Percentiles rank a stretch among this genome's conserved stretches.
phyloP scores from a whole-genome alignment of 2,113 vertebrate species.

The Hiodon tergisus region DNA sequence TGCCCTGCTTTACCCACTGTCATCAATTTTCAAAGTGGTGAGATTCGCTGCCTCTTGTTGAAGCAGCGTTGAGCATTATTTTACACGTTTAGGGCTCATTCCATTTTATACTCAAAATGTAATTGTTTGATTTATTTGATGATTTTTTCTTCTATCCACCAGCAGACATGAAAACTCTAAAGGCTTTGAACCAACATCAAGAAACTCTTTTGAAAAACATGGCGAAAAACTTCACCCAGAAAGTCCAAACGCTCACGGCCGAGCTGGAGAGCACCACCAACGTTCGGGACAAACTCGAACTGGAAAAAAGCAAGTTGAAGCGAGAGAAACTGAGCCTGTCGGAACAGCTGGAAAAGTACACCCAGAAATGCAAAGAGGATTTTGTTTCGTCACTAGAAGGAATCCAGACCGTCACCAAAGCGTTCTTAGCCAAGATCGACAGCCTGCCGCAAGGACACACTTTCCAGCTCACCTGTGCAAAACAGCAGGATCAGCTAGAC shows the following conservation, averaged over 20 bases:
- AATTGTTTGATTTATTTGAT: neutral
- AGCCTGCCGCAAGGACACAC: slow-evolving; percentile 44
- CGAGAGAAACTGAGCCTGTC: slow-evolving; percentile 43
- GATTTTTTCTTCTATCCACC: neutral
- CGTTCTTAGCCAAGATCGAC: slow-evolving; percentile 57
- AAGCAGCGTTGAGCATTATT: too few species aligned
- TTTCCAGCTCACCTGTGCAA: slow-evolving; percentile 59
- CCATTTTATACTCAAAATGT: too few species aligned
- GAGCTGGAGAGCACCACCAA: slow-evolving; percentile 43
- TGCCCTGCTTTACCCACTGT: neutral
- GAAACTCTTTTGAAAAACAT: slow-evolving; percentile 38
- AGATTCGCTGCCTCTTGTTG: neutral
- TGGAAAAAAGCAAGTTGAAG: slow-evolving; percentile 53
- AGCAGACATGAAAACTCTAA: slow-evolving; percentile 14
- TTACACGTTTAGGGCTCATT: too few species aligned
- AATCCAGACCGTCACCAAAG: slow-evolving; percentile 52
- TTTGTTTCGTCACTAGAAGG: slow-evolving; percentile 48
- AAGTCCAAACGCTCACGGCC: slow-evolving; percentile 22
- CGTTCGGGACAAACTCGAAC: slow-evolving; percentile 40
- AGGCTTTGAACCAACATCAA: slow-evolving; percentile 20
- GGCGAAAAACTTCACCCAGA: slow-evolving; percentile 57
- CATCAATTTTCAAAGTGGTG: neutral
- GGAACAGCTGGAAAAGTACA: slow-evolving; percentile 37
- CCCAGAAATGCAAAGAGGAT: slow-evolving; percentile 49
- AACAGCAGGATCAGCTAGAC: slow-evolving; percentile 52